Conservation (phyloP, 2,888 invertebrate genomes). For the Megaustenia siamemsis region DNA sequence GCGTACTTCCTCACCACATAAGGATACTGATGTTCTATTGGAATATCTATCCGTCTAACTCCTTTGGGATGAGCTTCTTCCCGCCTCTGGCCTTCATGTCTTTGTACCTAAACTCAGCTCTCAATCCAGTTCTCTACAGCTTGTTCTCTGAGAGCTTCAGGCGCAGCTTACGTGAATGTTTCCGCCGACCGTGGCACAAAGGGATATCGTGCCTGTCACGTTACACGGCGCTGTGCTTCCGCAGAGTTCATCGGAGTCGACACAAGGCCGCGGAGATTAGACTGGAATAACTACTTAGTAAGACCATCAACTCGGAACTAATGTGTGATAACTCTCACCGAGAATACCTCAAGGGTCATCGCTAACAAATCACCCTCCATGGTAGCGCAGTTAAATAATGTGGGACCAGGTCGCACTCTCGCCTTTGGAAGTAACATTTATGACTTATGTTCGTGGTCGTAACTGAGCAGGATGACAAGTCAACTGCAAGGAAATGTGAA, state of each 20-base stretch:
- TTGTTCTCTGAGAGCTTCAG: slow-evolving; percentile 91
- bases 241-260: neutral
- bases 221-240: neutral
- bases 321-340: no score
- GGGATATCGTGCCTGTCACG: neutral
- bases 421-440: no score
- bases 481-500: no score
- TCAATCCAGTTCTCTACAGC: slow-evolving; percentile 94
- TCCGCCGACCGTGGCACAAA: slow-evolving; percentile 34
- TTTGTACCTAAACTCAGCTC: slow-evolving; percentile 92
- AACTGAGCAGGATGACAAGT: no score
- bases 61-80: slow-evolving; percentile 75
- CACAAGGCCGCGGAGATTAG: neutral
- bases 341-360: no score
- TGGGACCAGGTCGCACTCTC: no score
- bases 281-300: neutral
- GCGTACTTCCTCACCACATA: slow-evolving; percentile 92
- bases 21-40: slow-evolving; percentile 89
- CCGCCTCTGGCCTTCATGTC: slow-evolving; percentile 92
- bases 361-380: no score
- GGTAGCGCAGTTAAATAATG: no score
- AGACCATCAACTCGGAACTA: no score
- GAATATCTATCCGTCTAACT: slow-evolving; percentile 81
- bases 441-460: no score
- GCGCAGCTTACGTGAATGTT: slow-evolving; percentile 88